phyloP scores from a whole-genome alignment of 2,797 vertebrate species.

The Myiothlypis chrysogaster region DNA sequence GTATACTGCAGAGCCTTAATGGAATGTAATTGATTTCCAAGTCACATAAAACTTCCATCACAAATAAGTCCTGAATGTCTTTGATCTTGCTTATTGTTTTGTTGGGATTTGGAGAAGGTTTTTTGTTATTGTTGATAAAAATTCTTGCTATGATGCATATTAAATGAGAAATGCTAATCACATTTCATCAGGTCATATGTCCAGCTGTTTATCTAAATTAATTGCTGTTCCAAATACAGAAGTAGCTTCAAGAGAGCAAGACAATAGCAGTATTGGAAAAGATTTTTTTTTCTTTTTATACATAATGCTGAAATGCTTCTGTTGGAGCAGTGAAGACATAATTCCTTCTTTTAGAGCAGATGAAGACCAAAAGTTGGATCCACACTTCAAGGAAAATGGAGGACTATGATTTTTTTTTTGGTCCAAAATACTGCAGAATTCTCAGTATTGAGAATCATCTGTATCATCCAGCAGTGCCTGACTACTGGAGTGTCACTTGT shows the following conservation, averaged over 20 bases:
- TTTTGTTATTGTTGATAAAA: background rate
- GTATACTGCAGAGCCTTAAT: background rate
- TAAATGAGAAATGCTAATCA: background rate
- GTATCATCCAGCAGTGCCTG: background rate
- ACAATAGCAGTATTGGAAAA: background rate
- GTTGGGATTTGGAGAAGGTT: background rate
- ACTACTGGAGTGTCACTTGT: background rate
- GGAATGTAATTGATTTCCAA: background rate
- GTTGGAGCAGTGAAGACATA: background rate
- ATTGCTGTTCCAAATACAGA: background rate
- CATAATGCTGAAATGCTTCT: background rate
- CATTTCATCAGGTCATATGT: background rate
- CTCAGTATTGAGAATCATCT: background rate
- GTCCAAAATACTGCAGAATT: background rate
- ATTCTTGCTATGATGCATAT: background rate
- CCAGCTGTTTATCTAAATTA: background rate
- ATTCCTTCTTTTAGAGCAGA: background rate
- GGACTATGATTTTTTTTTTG: background rate
- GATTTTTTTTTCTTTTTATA: fast-evolving
- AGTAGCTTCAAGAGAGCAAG: background rate
- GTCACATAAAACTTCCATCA: background rate
- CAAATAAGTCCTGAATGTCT: background rate
- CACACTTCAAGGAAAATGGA: background rate
- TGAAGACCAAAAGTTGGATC: background rate
- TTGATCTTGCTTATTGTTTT: background rate